phyloP scores from a whole-genome alignment of 2,797 vertebrate species.

The Sciaenops ocellatus region DNA sequence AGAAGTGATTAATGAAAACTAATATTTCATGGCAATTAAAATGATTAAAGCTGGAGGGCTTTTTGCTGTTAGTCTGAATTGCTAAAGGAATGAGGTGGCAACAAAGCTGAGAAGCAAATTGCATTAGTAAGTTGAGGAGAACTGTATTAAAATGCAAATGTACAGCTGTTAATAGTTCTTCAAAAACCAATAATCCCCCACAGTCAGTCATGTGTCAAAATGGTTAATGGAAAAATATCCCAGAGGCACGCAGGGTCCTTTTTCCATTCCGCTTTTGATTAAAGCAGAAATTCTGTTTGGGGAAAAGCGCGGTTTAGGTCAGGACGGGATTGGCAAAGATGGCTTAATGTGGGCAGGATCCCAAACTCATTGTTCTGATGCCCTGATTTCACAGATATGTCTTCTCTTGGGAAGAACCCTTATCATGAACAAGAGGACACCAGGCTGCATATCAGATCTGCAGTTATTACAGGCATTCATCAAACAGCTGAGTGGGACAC shows the following conservation, averaged over 20 bases:
- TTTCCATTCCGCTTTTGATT: conserved; percentile 97
- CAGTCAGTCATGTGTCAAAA: conserved; percentile 99
- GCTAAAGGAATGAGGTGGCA: conserved; percentile 92
- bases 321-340: conserved; percentile 71
- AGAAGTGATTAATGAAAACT: conserved; percentile 84
- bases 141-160: conserved; percentile 99
- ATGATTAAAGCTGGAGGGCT: conserved; percentile 83
- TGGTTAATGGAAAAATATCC: conserved; percentile 99
- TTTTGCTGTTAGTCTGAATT: conserved; percentile 83
- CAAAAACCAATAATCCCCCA: conserved; percentile 99
- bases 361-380: conserved; percentile 76
- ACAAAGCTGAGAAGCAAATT: conserved; percentile 96
- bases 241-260: conserved; percentile 92
- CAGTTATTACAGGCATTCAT: conserved; percentile 70
- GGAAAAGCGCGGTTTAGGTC: conserved; percentile 72
- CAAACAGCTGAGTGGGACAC: conserved; percentile 48
- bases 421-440: conserved; percentile 54
- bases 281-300: conserved; percentile 93
- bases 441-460: conserved; percentile 65
- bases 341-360: conserved; percentile 73
- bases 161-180: conserved; percentile 99
- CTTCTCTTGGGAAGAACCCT: conserved; percentile 59
- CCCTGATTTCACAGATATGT: conserved; percentile 65
- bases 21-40: conserved; percentile 87
- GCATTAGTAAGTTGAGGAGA: conserved; percentile 95